These are phyloP conservation scores for Ophonus ardosiacus DNA, from an alignment of 2,888 invertebrate species.

Conservation along the genomic window DNA sequence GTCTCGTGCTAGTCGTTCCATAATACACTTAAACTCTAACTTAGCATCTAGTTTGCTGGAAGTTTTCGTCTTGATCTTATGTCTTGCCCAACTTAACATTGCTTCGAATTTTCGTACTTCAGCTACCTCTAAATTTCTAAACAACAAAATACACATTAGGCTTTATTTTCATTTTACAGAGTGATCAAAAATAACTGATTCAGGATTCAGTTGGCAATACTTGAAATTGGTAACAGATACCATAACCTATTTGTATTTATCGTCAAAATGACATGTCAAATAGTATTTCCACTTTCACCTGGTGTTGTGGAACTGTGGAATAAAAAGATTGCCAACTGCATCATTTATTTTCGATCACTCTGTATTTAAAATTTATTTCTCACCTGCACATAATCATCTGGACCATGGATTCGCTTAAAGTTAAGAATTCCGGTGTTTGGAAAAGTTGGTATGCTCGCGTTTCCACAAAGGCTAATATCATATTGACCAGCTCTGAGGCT, in stretches of 20 bases:
- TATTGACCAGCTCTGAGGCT: conserved; percentile 94
- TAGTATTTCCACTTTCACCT: no score
- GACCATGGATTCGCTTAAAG: conserved; percentile 95
- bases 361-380: background rate
- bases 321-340: no score
- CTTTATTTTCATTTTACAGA: background rate
- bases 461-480: conserved; percentile 94
- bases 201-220: no score
- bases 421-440: conserved; percentile 89
- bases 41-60: conserved; percentile 90
- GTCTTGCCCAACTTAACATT: conserved; percentile 93
- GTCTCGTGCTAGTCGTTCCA: conserved; percentile 93
- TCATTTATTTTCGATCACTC: no score
- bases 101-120: conserved; percentile 95
- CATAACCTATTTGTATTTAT: no score
- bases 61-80: conserved; percentile 88
- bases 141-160: conserved; percentile 70
- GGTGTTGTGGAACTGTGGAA: no score
- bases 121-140: conserved; percentile 90
- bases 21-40: conserved; percentile 93
- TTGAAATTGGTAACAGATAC: no score
- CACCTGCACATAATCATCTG: conserved; percentile 92
- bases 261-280: no score
- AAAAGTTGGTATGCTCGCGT: conserved; percentile 91
- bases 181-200: no score